phyloP scores from a whole-genome alignment of 2,888 invertebrate genomes.

The Hoplodrina ambigua region DNA sequence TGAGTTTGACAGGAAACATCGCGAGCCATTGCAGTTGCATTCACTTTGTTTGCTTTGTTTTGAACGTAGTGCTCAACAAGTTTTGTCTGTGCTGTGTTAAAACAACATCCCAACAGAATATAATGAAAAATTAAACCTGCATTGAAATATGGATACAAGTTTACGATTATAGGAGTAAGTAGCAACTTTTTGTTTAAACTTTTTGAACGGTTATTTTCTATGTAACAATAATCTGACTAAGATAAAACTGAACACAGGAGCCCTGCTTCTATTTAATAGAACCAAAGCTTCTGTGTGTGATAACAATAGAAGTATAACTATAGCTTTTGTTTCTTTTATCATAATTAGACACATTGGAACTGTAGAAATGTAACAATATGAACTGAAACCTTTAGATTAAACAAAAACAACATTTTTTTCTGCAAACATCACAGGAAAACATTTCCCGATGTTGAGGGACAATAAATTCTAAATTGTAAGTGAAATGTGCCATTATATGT shows the following conservation, averaged over 20 bases:
- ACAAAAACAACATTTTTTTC: conserved; percentile 1
- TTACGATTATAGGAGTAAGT: conserved; percentile 57
- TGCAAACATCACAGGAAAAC: conserved; percentile 9
- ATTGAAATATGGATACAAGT: conserved; percentile 42
- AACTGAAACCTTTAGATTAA: conserved; percentile 7
- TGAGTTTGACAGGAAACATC: conserved; percentile 42
- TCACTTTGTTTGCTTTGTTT: conserved; percentile 69
- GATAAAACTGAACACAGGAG: conserved; percentile 5
- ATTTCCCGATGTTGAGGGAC: neutral
- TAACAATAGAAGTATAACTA: conserved; percentile 31
- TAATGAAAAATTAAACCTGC: conserved; percentile 35
- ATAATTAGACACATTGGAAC: neutral
- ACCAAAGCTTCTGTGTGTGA: conserved; percentile 35
- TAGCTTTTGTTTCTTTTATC: conserved; percentile 15
- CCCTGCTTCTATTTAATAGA: conserved; percentile 3
- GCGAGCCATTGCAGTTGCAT: conserved; percentile 60
- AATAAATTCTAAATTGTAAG: neutral
- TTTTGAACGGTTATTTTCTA: conserved; percentile 46
- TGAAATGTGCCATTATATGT: neutral
- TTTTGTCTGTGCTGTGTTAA: conserved; percentile 48
- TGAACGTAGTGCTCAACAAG: conserved; percentile 60
- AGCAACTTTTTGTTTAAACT: conserved; percentile 47
- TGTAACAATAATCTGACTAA: conserved; percentile 5
- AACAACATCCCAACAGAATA: conserved; percentile 26
- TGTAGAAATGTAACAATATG: conserved; percentile 1